phyloP scores from a whole-genome alignment of 2,113 vertebrate species.

The Oryzias curvinotus region DNA sequence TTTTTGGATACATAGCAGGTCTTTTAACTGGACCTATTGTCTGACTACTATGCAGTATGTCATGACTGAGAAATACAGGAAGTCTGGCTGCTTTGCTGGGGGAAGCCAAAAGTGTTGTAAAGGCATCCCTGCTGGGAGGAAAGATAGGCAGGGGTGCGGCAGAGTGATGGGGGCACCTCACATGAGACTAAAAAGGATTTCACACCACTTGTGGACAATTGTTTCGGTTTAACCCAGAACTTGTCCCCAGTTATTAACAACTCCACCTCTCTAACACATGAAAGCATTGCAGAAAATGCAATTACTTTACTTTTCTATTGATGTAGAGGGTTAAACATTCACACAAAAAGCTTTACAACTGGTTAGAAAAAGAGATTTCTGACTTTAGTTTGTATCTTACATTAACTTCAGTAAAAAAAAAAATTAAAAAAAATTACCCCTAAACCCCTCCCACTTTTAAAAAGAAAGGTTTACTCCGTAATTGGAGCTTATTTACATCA shows the following conservation, averaged over 20 bases:
- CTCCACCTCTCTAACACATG: conserved; percentile 35
- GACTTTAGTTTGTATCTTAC: background rate
- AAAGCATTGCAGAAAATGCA: conserved; percentile 2
- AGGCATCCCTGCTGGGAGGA: conserved; percentile 62
- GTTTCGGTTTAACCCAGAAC: conserved; percentile 49
- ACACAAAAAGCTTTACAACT: conserved; percentile 12
- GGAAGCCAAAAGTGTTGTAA: conserved; percentile 64
- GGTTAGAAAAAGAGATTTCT: no score
- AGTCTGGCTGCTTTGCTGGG: conserved; percentile 66
- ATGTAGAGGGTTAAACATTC: background rate
- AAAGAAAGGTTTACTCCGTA: no score
- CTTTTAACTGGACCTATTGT: conserved; percentile 22
- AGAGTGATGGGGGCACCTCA: conserved; percentile 60
- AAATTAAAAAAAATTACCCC: no score
- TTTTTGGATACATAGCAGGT: conserved; percentile 38
- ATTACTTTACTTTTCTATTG: no score
- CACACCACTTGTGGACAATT: conserved; percentile 73
- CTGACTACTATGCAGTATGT: conserved; percentile 33
- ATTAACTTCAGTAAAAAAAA: no score
- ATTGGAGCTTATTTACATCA: no score
- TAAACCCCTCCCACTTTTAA: no score
- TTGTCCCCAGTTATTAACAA: conserved; percentile 31
- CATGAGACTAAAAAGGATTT: conserved; percentile 75
- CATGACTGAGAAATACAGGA: conserved; percentile 67
- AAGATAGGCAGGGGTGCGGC: conserved; percentile 65